These are phyloP conservation scores for Zophobas atratus DNA, from an alignment of 1,140 invertebrate genomes.

Conservation along the genomic window DNA sequence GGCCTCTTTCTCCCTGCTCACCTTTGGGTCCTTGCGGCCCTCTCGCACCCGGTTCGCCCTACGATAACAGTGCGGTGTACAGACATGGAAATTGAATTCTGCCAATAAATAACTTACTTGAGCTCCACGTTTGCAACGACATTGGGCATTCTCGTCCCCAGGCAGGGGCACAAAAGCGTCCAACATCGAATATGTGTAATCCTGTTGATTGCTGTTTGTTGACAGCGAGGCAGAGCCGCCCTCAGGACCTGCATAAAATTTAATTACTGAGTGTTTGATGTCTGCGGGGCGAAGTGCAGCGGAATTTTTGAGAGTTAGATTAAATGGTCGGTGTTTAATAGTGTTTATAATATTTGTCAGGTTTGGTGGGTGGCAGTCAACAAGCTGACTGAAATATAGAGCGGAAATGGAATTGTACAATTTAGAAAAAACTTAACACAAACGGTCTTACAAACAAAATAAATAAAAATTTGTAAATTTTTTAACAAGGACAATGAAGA, in stretches of 20 bases:
- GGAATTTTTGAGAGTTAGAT: no score
- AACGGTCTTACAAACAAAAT: no score
- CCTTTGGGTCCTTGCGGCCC: constrained; percentile 75
- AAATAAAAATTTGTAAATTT: no score
- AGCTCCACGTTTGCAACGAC: constrained; percentile 74
- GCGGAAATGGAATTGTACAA: no score
- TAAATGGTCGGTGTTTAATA: no score
- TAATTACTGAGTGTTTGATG: constrained; percentile 10
- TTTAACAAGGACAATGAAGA: no score
- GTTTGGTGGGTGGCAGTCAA: no score
- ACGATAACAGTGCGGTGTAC: constrained; percentile 44
- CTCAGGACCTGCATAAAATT: constrained; percentile 45
- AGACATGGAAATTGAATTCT: constrained; percentile 44
- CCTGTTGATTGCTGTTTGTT: constrained; percentile 24
- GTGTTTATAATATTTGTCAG: no score
- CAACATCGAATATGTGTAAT: constrained; percentile 69
- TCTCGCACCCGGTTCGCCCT: constrained; percentile 74
- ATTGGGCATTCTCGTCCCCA: constrained; percentile 65
- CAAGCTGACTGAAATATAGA: no score
- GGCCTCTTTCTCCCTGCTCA: constrained; percentile 71
- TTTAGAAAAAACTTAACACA: no score
- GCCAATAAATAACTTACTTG: constrained; percentile 68
- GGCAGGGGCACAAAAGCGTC: constrained; percentile 72
- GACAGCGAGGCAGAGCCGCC: constrained; percentile 1
- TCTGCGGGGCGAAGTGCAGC: neutral